Conservation (phyloP, 2,888 invertebrate genomes). For the Allacma fusca region DNA sequence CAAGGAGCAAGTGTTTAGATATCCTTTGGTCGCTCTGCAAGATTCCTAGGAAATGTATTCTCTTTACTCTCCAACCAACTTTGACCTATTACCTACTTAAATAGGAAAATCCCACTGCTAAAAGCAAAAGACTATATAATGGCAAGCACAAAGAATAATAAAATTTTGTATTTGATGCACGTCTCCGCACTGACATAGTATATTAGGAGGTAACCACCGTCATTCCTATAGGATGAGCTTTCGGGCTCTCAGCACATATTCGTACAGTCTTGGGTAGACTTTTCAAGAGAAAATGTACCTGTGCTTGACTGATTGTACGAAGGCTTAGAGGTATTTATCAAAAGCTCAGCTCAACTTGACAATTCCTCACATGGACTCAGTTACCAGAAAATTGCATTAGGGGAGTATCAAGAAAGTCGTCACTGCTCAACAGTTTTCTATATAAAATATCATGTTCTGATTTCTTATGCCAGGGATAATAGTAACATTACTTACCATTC, state of each 20-base stretch:
- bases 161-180: not conserved
- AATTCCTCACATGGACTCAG: conserved; percentile 45
- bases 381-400: conserved; percentile 54
- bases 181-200: not conserved
- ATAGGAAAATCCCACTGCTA: not conserved
- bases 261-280: not conserved
- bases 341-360: conserved; percentile 44
- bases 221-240: too few species aligned
- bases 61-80: not conserved
- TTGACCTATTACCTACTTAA: not conserved
- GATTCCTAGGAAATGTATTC: too few species aligned
- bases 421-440: conserved; percentile 2
- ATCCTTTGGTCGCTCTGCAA: too few species aligned
- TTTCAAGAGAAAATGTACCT: conserved; percentile 22
- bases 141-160: not conserved
- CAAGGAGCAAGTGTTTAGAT: too few species aligned
- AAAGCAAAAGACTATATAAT: not conserved
- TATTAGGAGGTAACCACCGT: not conserved
- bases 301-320: conserved; percentile 31
- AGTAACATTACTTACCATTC: conserved; percentile 35
- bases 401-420: conserved; percentile 28
- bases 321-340: conserved; percentile 43
- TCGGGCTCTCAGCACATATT: too few species aligned
- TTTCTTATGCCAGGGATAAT: not conserved
- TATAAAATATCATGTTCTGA: conserved; percentile 12